phyloP scores from a whole-genome alignment of 1,140 invertebrate species.

The Drosophila arizonae region DNA sequence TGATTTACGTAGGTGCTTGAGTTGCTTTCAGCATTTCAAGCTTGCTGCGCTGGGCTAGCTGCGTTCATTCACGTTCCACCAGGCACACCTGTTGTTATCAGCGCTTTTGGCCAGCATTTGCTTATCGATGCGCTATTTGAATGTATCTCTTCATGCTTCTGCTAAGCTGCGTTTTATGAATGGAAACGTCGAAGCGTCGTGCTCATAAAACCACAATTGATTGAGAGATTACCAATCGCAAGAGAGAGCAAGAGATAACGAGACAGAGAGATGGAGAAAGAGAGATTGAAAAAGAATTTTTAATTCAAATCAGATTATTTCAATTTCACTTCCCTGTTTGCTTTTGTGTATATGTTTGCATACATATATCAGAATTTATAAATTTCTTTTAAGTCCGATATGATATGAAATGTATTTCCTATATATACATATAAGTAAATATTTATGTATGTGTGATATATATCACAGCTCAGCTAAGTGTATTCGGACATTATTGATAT shows the following conservation, averaged over 20 bases:
- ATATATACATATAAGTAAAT: too few species aligned
- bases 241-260: background rate
- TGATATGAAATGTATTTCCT: too few species aligned
- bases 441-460: too few species aligned
- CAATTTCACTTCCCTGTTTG: slow-evolving; percentile 7
- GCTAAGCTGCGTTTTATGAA: slow-evolving; percentile 56
- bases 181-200: slow-evolving; percentile 24
- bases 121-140: slow-evolving; percentile 62
- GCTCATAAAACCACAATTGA: slow-evolving; percentile 13
- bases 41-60: slow-evolving; percentile 44
- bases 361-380: background rate
- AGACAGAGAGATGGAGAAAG: background rate
- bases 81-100: slow-evolving; percentile 45
- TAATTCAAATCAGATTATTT: background rate
- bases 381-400: background rate
- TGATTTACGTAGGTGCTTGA: slow-evolving; percentile 32
- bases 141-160: slow-evolving; percentile 31
- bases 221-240: background rate
- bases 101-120: background rate
- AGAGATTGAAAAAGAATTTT: background rate
- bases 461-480: too few species aligned
- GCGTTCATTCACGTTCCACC: slow-evolving; percentile 74
- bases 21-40: slow-evolving; percentile 6
- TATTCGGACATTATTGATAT: too few species aligned
- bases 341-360: background rate